A percentile compares a stretch with the other conserved stretches of the same genome.
Conservation (phyloP, 2,113 vertebrate genomes). For the Ploceus nigricollis region DNA sequence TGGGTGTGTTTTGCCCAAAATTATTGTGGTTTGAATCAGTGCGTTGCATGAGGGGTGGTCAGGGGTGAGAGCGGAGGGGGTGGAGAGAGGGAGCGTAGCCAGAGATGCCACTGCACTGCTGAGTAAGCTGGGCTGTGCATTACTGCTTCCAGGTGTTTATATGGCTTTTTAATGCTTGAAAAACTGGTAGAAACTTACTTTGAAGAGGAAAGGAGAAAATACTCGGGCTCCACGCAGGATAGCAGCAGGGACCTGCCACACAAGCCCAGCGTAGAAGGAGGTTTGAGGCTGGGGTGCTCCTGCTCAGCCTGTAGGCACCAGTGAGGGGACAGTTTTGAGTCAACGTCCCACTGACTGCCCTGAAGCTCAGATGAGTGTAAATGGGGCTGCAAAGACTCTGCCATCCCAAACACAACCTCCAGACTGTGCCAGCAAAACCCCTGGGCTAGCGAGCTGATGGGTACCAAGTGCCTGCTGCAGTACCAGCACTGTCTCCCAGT, state of each 20-base stretch:
- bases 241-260: fast-evolving
- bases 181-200: not conserved
- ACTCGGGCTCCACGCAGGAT: fast-evolving
- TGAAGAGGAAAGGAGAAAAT: not conserved
- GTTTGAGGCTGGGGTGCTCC: not conserved
- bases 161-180: not conserved
- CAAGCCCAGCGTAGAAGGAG: not conserved
- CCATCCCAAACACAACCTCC: not conserved
- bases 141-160: not conserved
- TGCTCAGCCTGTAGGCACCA: fast-evolving
- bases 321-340: not conserved
- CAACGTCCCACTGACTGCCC: fast-evolving
- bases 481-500: not conserved
- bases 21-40: not conserved
- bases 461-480: not conserved
- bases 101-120: not conserved
- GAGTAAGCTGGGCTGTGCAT: not conserved
- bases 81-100: fast-evolving
- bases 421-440: not conserved
- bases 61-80: fast-evolving
- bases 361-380: not conserved
- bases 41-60: fast-evolving
- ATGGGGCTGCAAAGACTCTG: not conserved
- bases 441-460: fast-evolving
- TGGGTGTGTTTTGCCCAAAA: not conserved